These are phyloP conservation scores for Todiramphus saurophagus DNA, from an alignment of 2,113 vertebrate species.

Conservation along the genomic window DNA sequence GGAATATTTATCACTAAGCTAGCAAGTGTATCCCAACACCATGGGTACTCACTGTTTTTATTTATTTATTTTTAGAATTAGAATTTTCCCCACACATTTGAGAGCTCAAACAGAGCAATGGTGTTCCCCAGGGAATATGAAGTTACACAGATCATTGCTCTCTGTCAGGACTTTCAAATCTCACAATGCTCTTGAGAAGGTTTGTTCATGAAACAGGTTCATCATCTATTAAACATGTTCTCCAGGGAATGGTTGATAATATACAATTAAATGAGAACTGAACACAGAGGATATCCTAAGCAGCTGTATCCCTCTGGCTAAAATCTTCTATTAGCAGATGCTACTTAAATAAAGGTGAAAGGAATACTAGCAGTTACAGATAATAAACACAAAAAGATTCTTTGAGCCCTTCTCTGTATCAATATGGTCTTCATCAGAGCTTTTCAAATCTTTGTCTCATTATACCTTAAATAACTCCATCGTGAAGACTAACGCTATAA, in stretches of 20 bases:
- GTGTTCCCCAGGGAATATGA: neutral
- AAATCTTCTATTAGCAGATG: conserved; percentile 8
- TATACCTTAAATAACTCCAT: neutral
- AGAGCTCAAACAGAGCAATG: neutral
- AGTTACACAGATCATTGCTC: conserved; percentile 34
- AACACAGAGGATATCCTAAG: neutral
- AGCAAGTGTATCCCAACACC: neutral
- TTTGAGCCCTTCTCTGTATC: neutral
- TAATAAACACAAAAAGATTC: neutral
- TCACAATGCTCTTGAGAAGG: conserved; percentile 14
- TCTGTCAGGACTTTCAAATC: conserved; percentile 25
- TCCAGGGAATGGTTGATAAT: conserved; percentile 32
- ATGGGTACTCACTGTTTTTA: neutral
- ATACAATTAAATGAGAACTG: conserved; percentile 54
- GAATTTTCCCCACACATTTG: neutral
- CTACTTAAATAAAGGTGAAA: conserved; percentile 40
- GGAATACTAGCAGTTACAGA: neutral
- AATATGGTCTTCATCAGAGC: neutral
- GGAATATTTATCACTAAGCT: neutral
- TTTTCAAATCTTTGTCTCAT: neutral
- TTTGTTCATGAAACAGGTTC: conserved; percentile 4
- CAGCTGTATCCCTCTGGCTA: conserved; percentile 10
- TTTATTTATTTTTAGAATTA: neutral
- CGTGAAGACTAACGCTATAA: neutral
- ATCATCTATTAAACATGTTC: conserved; percentile 31